phyloP scores from a whole-genome alignment of 2,888 invertebrate genomes.

The Cephus rjabovi region DNA sequence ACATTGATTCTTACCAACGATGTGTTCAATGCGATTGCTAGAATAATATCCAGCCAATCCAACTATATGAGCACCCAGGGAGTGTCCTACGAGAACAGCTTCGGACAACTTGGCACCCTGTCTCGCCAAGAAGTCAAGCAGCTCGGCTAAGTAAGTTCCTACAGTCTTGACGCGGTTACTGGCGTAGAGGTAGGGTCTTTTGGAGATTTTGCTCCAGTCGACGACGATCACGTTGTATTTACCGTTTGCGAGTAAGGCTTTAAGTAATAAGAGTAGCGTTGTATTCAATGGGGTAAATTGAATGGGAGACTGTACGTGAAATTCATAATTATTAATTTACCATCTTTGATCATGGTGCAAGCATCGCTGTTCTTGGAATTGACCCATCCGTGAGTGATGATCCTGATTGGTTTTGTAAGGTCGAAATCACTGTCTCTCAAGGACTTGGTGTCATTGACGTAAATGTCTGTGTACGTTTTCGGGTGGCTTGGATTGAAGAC shows the following conservation, averaged over 20 bases:
- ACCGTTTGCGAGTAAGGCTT: conserved; percentile 45
- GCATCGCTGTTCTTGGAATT: conserved; percentile 32
- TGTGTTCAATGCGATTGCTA: conserved; percentile 31
- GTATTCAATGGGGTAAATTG: too few species aligned
- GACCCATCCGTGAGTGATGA: conserved; percentile 55
- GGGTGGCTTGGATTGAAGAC: conserved; percentile 40
- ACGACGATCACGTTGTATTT: conserved; percentile 55
- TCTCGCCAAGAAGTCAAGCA: conserved; percentile 49
- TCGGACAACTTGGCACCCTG: conserved; percentile 39
- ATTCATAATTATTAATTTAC: conserved; percentile 31
- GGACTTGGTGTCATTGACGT: conserved; percentile 30
- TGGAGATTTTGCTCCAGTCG: conserved; percentile 49
- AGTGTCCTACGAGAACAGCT: conserved; percentile 52
- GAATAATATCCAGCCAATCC: conserved; percentile 49
- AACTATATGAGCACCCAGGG: conserved; percentile 55
- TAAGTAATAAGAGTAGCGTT: not conserved
- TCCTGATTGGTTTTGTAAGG: conserved; percentile 40
- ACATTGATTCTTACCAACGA: conserved; percentile 40
- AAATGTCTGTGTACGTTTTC: conserved; percentile 24
- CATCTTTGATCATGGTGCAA: conserved; percentile 45
- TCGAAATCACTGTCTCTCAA: conserved; percentile 42
- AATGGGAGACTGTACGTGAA: too few species aligned
- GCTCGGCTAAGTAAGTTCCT: conserved; percentile 35
- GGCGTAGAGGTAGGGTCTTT: conserved; percentile 37
- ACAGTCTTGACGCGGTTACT: conserved; percentile 39